A percentile compares a stretch with the other conserved stretches of the same genome.
Conservation (phyloP, 2,113 vertebrate species). For the Gallinago jamesoni region DNA sequence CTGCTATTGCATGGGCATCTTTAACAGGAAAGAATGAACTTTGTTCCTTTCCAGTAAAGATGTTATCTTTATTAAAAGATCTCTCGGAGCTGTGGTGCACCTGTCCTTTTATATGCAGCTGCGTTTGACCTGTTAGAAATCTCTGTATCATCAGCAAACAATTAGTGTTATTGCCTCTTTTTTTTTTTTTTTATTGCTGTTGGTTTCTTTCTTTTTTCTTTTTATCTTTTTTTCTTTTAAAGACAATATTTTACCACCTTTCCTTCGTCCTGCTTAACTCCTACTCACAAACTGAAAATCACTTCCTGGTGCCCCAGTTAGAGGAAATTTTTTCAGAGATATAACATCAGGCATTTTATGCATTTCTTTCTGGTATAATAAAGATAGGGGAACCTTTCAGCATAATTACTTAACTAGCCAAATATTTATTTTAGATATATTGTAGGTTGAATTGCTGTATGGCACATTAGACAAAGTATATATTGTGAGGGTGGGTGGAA, state of each 20-base stretch:
- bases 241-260: background rate
- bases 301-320: background rate
- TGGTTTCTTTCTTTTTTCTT: no score
- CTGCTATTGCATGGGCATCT: background rate
- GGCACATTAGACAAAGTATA: background rate
- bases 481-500: background rate
- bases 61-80: background rate
- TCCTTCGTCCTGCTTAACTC: background rate
- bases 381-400: constrained; percentile 11
- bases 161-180: background rate
- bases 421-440: constrained; percentile 54
- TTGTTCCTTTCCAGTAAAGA: background rate
- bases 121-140: background rate
- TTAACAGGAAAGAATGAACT: background rate
- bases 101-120: background rate
- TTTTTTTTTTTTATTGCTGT: background rate
- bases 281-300: background rate
- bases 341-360: background rate
- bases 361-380: constrained; percentile 31
- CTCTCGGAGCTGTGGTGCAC: background rate
- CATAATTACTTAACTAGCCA: background rate
- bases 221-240: background rate
- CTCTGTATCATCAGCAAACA: background rate
- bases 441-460: background rate
- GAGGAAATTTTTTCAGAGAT: constrained; percentile 13